Conservation (phyloP, 2,888 invertebrate species). For the Lypha dubia region DNA sequence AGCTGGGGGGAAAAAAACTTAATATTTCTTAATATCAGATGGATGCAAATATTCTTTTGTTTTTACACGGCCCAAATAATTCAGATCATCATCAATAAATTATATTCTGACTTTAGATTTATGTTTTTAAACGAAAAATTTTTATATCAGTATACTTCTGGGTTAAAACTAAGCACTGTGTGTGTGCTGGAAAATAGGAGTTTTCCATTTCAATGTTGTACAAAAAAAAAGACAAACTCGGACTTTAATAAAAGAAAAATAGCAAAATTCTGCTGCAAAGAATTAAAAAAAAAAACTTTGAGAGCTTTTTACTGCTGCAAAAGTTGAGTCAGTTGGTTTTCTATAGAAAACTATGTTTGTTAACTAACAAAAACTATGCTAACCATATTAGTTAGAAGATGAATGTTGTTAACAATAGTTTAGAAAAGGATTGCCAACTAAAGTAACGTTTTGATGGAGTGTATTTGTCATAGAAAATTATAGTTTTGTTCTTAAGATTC, state of each 20-base stretch:
- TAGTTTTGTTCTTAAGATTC: too few species aligned
- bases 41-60: conserved; percentile 19
- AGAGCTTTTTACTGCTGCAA: not conserved
- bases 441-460: not conserved
- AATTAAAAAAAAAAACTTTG: conserved; percentile 5
- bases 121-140: conserved; percentile 4
- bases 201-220: conserved; percentile 18
- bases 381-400: conserved; percentile 24
- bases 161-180: conserved; percentile 17
- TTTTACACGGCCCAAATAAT: conserved; percentile 40
- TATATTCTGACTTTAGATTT: conserved; percentile 33
- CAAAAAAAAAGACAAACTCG: conserved; percentile 32
- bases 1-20: too few species aligned
- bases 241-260: conserved; percentile 2
- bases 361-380: conserved; percentile 41
- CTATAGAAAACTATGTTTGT: conserved; percentile 35
- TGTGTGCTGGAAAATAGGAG: not conserved
- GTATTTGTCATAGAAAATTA: too few species aligned
- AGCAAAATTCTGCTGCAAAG: not conserved
- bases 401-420: conserved; percentile 25
- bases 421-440: not conserved
- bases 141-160: conserved; percentile 33
- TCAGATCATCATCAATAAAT: conserved; percentile 52
- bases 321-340: not conserved
- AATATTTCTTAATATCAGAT: conserved; percentile 36